Evolutionary conservation across 2,888 invertebrate genomes (phyloP).

Genomic region (Scaptomyza polygonia): DNA sequence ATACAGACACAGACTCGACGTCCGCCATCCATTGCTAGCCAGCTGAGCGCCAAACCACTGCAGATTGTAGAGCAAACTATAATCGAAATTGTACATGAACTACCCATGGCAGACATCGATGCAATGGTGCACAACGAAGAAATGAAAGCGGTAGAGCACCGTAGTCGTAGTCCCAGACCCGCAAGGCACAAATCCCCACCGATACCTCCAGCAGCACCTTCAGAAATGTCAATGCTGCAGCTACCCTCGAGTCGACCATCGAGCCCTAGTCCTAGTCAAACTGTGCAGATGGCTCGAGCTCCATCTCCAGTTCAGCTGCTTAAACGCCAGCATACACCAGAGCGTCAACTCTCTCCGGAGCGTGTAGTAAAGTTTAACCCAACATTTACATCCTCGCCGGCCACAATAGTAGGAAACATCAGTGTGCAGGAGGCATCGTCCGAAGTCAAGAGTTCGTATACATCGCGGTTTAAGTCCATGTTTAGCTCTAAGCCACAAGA

Average conservation of each 20-base stretch:
- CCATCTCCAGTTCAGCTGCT: conserved; percentile 47
- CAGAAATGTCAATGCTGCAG: conserved; percentile 58
- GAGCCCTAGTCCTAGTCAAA: conserved; percentile 51
- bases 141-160: conserved; percentile 62
- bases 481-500: conserved; percentile 69
- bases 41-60: conserved; percentile 63
- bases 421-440: conserved; percentile 55
- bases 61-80: conserved; percentile 72
- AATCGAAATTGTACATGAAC: conserved; percentile 73
- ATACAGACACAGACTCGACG: conserved; percentile 75
- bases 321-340: conserved; percentile 79
- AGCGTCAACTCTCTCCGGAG: conserved; percentile 71
- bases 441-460: conserved; percentile 78
- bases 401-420: conserved; percentile 37
- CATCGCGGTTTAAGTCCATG: conserved; percentile 80
- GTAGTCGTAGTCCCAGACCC: conserved; percentile 62
- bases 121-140: conserved; percentile 67
- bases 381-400: conserved; percentile 12
- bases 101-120: conserved; percentile 73
- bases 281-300: conserved; percentile 7
- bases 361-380: conserved; percentile 62
- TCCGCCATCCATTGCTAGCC: conserved; percentile 75
- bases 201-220: conserved; percentile 8
- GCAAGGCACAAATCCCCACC: conserved; percentile 60
- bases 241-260: conserved; percentile 52